phyloP scores from a whole-genome alignment of 2,113 vertebrate genomes.

The Sclerurus mexicanus region DNA sequence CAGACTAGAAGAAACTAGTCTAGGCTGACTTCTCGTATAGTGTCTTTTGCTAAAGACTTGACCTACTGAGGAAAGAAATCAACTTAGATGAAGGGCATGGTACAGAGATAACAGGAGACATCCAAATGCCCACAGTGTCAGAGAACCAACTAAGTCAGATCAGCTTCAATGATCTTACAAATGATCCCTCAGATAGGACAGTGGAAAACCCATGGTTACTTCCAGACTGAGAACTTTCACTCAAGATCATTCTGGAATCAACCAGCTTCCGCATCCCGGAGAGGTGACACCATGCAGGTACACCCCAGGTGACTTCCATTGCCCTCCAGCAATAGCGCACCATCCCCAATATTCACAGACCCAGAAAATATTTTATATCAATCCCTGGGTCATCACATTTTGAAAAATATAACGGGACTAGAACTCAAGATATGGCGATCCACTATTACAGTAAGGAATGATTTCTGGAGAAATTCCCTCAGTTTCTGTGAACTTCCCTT shows the following conservation, averaged over 20 bases:
- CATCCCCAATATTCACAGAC: neutral
- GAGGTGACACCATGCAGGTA: neutral
- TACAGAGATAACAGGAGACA: neutral
- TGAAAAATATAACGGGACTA: neutral
- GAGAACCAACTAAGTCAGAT: neutral
- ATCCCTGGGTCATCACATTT: neutral
- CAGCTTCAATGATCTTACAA: neutral
- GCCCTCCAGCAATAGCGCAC: neutral
- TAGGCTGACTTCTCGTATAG: neutral
- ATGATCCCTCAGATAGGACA: neutral
- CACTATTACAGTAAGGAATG: neutral
- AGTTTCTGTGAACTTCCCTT: neutral
- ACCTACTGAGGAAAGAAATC: neutral
- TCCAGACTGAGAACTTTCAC: neutral
- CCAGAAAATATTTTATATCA: neutral
- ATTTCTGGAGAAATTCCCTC: neutral
- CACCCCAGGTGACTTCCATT: neutral
- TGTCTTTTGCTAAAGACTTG: neutral
- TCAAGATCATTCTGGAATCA: neutral
- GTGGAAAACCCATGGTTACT: accelerated
- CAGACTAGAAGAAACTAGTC: neutral
- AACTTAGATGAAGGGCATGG: neutral
- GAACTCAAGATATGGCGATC: neutral
- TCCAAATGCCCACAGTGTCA: neutral
- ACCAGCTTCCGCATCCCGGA: neutral